Conservation (phyloP, 2,888 invertebrate species). For the Rutpela maculata region DNA sequence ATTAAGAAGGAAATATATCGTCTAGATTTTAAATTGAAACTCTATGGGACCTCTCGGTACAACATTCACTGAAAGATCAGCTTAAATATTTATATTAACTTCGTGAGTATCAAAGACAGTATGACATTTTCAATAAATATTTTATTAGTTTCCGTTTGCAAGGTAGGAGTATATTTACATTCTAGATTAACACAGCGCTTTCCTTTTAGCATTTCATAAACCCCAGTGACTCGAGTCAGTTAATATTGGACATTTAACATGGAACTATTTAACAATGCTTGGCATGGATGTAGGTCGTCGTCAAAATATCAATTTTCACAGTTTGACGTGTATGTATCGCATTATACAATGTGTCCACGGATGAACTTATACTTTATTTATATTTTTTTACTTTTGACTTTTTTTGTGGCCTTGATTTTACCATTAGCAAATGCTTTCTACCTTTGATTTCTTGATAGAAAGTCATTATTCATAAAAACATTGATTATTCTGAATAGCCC, state of each 20-base stretch:
- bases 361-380: too few relatives aligned
- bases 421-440: too few relatives aligned
- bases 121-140: neutral
- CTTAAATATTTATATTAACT: neutral
- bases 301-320: neutral
- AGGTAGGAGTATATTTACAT: conserved; percentile 1
- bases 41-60: neutral
- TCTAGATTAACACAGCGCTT: neutral
- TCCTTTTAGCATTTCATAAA: neutral
- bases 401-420: too few relatives aligned
- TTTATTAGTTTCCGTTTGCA: conserved; percentile 13
- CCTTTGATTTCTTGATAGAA: too few relatives aligned
- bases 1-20: neutral
- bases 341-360: neutral
- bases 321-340: neutral
- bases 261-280: neutral
- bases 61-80: neutral
- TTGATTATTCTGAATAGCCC: too few relatives aligned
- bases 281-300: neutral
- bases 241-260: neutral
- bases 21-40: neutral
- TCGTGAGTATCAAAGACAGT: neutral
- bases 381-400: too few relatives aligned
- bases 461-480: too few relatives aligned
- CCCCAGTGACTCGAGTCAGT: neutral